Base-by-base conservation (phyloP, 1,140 invertebrate genomes). In the Camponotus vicinus region DNA sequence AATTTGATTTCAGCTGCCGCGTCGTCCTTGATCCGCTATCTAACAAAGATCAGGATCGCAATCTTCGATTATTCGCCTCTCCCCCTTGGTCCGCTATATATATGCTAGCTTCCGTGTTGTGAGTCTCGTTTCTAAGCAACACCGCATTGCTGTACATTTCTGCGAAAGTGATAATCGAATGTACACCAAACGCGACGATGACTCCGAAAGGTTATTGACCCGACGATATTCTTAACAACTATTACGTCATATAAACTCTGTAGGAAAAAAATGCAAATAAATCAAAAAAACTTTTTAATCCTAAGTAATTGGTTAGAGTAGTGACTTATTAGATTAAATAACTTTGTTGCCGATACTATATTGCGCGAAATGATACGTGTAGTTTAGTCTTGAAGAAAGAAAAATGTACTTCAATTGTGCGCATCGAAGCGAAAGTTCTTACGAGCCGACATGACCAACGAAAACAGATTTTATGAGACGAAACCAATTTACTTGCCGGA, bases 51-150 rank as follows among this genome's bases (percentile, higher is more conserved):
- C 49, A 70, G 13, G 1, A 73, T 11, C 11, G 55, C n/a, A 59
- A 83, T 75, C 69, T 40, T 37, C 32, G 3, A 73, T 73, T 27
- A 61, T 4, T 8, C 21, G 15, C 1, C 15, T 52, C 49, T 15
- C 49, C 4, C 49, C 49, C 49, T 1, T 15, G 27, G 18, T 13
- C 27, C n/a, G n/a, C 40, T 61, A 55, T 49, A 45, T 32, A 73
- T 57, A 57, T 57, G 49, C 4, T 11, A 42, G 61, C 73, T 52
- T 89, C 66, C 67, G 42, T 90, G 89, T 90, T 90, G 61, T 90
- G 89, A 63, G 49, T n/a, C 3, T 40, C 45, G 89, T 91, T 73
- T 64, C 89, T 57, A 91, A 86, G 89, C 89, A 91, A 91, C 89
- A 83, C 70, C 66, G 83, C 89, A 90, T 88, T 86, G 86, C 89